Evolutionary conservation across 2,113 vertebrate genomes (phyloP).

Genomic region (Vulpes vulpes): DNA sequence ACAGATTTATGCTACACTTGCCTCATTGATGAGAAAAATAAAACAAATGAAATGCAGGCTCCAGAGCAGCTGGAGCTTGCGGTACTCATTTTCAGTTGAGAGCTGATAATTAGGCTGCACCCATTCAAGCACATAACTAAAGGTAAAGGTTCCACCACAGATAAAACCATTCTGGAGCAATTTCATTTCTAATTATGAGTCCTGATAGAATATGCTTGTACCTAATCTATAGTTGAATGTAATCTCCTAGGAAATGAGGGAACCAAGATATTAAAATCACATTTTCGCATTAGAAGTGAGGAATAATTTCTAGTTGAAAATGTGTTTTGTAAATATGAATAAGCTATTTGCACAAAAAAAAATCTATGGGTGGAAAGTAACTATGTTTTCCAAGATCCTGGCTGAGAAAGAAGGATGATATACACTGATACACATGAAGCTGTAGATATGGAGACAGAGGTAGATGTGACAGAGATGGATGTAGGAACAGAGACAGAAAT

Average conservation of each 20-base stretch:
- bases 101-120: slow-evolving; percentile 80
- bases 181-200: slow-evolving; percentile 84
- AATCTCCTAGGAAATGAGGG: slow-evolving; percentile 60
- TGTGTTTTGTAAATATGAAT: slow-evolving; percentile 9
- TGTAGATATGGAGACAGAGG: not conserved
- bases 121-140: slow-evolving; percentile 73
- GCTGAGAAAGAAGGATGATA: not conserved
- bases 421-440: not conserved
- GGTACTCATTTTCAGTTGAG: slow-evolving; percentile 78
- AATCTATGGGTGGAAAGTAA: not conserved
- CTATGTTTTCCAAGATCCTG: not conserved
- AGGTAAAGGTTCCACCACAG: slow-evolving; percentile 74
- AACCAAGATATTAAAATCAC: slow-evolving; percentile 60
- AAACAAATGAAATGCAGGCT: slow-evolving; percentile 69
- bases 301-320: not conserved
- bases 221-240: slow-evolving; percentile 66
- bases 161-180: slow-evolving; percentile 77
- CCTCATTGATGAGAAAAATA: slow-evolving; percentile 78
- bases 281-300: slow-evolving; percentile 49
- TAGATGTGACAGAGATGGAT: not conserved
- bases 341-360: not conserved
- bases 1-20: slow-evolving; percentile 73
- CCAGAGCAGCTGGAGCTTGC: slow-evolving; percentile 60
- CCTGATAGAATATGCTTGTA: slow-evolving; percentile 70
- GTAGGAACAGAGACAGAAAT: not conserved